Conservation (phyloP, 2,113 vertebrate genomes). For the Tor tambroides region DNA sequence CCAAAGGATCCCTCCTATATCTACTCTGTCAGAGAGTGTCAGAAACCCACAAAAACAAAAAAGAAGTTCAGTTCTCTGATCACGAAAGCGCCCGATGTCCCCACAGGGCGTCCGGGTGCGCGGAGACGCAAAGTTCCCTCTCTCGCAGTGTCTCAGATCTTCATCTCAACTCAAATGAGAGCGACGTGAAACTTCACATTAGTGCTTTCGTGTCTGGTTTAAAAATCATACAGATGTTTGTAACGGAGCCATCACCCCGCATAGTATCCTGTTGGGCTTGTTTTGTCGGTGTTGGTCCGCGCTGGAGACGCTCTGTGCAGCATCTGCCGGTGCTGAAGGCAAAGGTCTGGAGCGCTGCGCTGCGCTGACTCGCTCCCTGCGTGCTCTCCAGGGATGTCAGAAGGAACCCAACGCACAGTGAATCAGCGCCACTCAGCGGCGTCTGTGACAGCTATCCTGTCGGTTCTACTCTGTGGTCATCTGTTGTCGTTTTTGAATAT, state of each 20-base stretch:
- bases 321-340: constrained; percentile 32
- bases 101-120: constrained; percentile 22
- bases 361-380: constrained; percentile 24
- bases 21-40: not conserved
- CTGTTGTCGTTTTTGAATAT: not conserved
- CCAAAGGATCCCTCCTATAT: constrained; percentile 3
- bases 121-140: constrained; percentile 45
- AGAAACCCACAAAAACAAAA: not conserved
- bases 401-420: not conserved
- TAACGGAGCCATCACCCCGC: not conserved
- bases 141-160: constrained; percentile 10
- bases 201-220: not conserved
- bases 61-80: constrained; percentile 1
- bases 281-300: not conserved
- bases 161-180: constrained; percentile 43
- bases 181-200: constrained; percentile 48
- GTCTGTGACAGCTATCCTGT: not conserved
- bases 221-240: not conserved
- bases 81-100: constrained; percentile 22
- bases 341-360: constrained; percentile 33
- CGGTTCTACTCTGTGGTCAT: not conserved
- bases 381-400: constrained; percentile 32
- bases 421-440: constrained; percentile 51
- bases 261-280: not conserved
- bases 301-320: constrained; percentile 32